Evolutionary conservation across 2,888 invertebrate genomes (phyloP), one percentile per base, ranked within the genome.

Genomic region (Epirrhoe tristata): DNA sequence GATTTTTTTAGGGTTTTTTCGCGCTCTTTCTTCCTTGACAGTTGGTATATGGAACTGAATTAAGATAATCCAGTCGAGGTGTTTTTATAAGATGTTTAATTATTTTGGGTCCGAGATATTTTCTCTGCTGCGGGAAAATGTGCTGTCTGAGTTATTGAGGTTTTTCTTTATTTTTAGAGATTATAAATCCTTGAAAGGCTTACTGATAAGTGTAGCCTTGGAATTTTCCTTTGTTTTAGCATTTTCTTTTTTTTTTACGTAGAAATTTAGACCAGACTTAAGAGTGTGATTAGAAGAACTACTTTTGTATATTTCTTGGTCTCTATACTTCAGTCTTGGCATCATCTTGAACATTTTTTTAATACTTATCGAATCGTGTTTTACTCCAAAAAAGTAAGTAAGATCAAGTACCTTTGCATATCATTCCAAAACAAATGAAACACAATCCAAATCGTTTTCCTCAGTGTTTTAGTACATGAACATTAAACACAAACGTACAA

Each of bases 41-140:
- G 91, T 93, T 93, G 90, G 92, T 93, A 90, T 93, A 93, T 93
- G 92, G 93, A 91, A 79, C 77, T 80, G 84, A 90, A 93, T 92
- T 93, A 90, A 92, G 92, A 92, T 92, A 90, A 85, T 86, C 81
- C 87, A 79, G 78, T 81, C 81, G 83, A 84, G 82, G 82, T 84
- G 80, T 85, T 87, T 88, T 85, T 85, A 83, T 82, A 76, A 74
- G 74, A 76, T 73, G 71, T 81, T 85, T 90, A 90, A 90, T 90
- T 91, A 86, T 88, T 87, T 84, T 74, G 67, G 69, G 59, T 53
- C 65, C 58, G 63, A 66, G 61, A 67, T 72, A 61, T 70, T 67
- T 72, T 72, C 66, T 61, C 56, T 63, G 69, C 65, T 65, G 56
- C 36, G 10, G 63, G 66, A 67, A 74, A 74, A 74, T 74, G 74